Percentiles rank a stretch among this genome's conserved stretches.
Conservation (phyloP, 1,140 invertebrate genomes). For the Lepidurus arcticus region DNA sequence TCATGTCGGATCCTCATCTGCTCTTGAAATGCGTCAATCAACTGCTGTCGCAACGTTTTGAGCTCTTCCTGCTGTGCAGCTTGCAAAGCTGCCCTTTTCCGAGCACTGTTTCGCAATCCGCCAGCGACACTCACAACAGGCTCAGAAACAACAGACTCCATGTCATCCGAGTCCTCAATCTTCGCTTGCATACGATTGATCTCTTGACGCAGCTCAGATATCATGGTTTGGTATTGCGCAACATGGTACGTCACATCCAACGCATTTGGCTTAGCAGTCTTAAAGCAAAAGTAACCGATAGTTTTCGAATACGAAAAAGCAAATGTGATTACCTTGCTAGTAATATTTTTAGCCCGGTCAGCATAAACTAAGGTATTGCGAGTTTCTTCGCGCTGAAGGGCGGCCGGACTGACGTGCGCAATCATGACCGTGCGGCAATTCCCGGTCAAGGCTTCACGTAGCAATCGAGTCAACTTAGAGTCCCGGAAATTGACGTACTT, state of each 20-base stretch:
- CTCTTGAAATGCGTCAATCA: constrained; percentile 78
- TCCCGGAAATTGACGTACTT: constrained; percentile 91
- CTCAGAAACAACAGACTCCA: constrained; percentile 18
- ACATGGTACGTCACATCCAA: constrained; percentile 76
- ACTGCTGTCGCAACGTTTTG: constrained; percentile 68
- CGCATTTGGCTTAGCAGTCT: constrained; percentile 56
- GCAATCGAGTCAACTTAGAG: constrained; percentile 79
- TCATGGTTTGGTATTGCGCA: constrained; percentile 67
- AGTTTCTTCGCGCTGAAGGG: constrained; percentile 75
- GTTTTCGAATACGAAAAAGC: constrained; percentile 27
- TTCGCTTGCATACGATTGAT: constrained; percentile 73
- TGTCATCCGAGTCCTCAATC: constrained; percentile 54
- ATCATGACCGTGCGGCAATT: constrained; percentile 91
- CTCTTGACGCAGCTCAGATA: constrained; percentile 74
- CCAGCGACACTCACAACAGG: constrained; percentile 35
- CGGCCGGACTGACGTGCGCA: constrained; percentile 83
- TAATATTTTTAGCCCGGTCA: constrained; percentile 84
- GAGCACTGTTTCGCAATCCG: constrained; percentile 46
- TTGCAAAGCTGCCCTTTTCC: constrained; percentile 36
- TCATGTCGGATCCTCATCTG: constrained; percentile 75
- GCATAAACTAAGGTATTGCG: constrained; percentile 91
- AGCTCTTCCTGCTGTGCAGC: constrained; percentile 47
- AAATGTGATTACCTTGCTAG: constrained; percentile 47
- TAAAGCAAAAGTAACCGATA: not conserved
- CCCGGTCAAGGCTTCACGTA: constrained; percentile 78